A percentile compares a stretch with the other conserved stretches of the same genome.
phyloP scores from a whole-genome alignment of 2,888 invertebrate genomes.

The Monopis laevigella region DNA sequence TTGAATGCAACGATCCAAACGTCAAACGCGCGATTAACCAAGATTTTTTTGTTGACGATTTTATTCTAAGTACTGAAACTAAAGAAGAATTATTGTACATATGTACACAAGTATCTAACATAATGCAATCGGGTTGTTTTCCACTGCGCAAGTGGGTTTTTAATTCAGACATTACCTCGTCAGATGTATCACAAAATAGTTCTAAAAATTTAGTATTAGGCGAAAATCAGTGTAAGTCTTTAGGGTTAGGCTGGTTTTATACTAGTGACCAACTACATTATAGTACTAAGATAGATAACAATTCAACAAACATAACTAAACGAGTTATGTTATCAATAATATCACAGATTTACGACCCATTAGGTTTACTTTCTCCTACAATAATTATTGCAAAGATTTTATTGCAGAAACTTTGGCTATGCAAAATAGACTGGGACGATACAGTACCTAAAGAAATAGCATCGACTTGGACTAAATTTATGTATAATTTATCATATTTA shows the following conservation, averaged over 20 bases:
- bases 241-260: constrained; percentile 18
- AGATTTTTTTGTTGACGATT: constrained; percentile 24
- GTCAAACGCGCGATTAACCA: constrained; percentile 20
- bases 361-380: constrained; percentile 20
- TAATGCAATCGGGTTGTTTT: constrained; percentile 19
- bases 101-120: constrained; percentile 9
- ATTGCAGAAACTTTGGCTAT: constrained; percentile 23
- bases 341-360: constrained; percentile 22
- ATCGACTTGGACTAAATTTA: constrained; percentile 15
- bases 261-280: constrained; percentile 18
- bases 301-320: constrained; percentile 18
- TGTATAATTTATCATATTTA: constrained; percentile 12
- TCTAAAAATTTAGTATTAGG: constrained; percentile 16
- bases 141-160: constrained; percentile 21
- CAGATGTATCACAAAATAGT: not conserved
- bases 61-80: constrained; percentile 20
- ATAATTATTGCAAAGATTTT: constrained; percentile 21
- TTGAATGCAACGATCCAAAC: constrained; percentile 22
- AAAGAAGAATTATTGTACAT: not conserved
- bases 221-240: constrained; percentile 18
- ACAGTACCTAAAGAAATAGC: constrained; percentile 17
- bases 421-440: constrained; percentile 23
- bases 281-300: constrained; percentile 17
- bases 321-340: constrained; percentile 20
- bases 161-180: constrained; percentile 14